Evolutionary conservation across 2,797 vertebrate species (phyloP).

Genomic region (Pantherophis vulpinus): DNA sequence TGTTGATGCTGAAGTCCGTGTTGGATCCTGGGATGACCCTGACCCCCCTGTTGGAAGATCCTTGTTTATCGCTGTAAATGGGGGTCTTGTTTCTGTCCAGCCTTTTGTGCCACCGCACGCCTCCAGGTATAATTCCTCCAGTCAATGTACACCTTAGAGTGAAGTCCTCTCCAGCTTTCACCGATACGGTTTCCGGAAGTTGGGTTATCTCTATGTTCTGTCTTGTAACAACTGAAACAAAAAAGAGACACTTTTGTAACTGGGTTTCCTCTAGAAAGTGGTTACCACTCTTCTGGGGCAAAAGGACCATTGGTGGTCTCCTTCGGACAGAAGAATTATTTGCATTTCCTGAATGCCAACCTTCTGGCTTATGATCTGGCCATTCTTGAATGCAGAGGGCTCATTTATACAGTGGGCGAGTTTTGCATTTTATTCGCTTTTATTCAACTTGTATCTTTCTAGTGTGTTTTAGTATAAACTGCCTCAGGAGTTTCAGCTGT

Average conservation of each 20-base stretch:
- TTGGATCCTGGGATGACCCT: not conserved
- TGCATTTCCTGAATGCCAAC: no score
- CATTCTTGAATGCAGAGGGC: no score
- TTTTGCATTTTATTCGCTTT: no score
- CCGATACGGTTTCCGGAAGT: not conserved
- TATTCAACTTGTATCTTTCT: no score
- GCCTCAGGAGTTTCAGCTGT: no score
- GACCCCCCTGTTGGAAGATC: not conserved
- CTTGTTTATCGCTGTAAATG: slow-evolving; percentile 29
- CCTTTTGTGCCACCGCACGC: slow-evolving; percentile 41
- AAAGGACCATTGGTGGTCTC: not conserved
- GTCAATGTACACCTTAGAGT: slow-evolving; percentile 26
- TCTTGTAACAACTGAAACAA: slow-evolving; percentile 15
- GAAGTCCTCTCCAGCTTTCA: slow-evolving; percentile 16
- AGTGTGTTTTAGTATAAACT: no score
- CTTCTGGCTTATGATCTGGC: no score
- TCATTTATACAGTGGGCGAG: no score
- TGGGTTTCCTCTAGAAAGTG: not conserved
- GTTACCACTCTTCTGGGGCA: not conserved
- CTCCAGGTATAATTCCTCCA: not conserved
- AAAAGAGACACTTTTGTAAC: not conserved
- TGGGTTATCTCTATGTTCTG: slow-evolving; percentile 24
- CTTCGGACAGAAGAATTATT: no score
- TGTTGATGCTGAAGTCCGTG: slow-evolving; percentile 36
- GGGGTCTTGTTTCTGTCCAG: not conserved